These are phyloP conservation scores for Bradypodion pumilum DNA, from an alignment of 2,797 vertebrate species.

Conservation along the genomic window DNA sequence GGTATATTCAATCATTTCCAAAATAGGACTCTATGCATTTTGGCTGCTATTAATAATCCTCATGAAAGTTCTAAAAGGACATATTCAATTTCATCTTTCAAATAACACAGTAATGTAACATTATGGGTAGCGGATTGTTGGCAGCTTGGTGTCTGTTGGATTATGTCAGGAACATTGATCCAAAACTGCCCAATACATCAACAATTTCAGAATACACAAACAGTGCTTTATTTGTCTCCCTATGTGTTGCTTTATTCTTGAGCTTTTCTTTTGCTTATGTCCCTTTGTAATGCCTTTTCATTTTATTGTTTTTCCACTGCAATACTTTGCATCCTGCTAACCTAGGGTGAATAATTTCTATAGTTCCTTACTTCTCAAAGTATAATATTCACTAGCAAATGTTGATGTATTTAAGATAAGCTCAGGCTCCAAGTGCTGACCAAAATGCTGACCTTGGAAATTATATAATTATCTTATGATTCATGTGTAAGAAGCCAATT, in stretches of 20 bases:
- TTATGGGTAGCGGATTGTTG: neutral
- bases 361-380: neutral
- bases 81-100: neutral
- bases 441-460: neutral
- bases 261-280: too few species aligned
- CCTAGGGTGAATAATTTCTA: neutral
- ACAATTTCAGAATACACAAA: neutral
- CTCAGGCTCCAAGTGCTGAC: neutral
- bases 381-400: neutral
- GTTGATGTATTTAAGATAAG: neutral
- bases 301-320: neutral
- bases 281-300: too few species aligned
- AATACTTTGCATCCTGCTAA: neutral
- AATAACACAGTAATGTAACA: neutral
- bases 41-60: neutral
- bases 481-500: neutral
- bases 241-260: neutral
- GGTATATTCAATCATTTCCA: neutral
- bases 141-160: neutral
- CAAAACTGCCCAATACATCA: neutral
- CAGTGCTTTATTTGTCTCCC: neutral
- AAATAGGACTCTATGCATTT: neutral
- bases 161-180: neutral
- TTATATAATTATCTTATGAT: neutral
- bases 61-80: neutral